Conservation (phyloP, 2,113 vertebrate genomes). For the Bettongia penicillata region DNA sequence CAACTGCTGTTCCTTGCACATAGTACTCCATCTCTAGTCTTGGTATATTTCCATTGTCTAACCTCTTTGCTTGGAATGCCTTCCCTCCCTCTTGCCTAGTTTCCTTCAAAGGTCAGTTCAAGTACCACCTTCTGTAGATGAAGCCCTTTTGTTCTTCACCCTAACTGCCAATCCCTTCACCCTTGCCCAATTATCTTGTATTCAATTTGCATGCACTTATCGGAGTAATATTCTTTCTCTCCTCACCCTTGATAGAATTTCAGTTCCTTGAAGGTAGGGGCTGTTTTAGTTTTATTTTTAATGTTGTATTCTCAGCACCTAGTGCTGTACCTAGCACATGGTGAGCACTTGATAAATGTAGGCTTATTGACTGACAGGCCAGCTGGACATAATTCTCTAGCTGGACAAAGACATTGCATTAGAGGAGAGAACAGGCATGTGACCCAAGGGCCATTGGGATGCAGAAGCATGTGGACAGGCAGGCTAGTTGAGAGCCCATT, state of each 20-base stretch:
- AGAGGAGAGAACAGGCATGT: not conserved
- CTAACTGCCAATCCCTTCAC: not conserved
- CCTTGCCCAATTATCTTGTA: not conserved
- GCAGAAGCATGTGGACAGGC: too few species aligned
- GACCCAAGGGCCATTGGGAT: too few species aligned
- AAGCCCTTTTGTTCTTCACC: not conserved
- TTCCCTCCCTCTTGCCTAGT: not conserved
- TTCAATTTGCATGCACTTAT: not conserved
- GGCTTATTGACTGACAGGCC: conserved; percentile 11
- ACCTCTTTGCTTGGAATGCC: not conserved
- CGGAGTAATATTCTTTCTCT: not conserved
- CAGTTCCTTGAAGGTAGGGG: not conserved
- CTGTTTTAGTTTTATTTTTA: not conserved
- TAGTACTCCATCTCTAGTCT: not conserved
- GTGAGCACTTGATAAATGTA: conserved; percentile 16
- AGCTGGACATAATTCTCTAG: not conserved
- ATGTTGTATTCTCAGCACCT: not conserved
- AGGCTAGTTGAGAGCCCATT: not conserved
- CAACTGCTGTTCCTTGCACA: not conserved
- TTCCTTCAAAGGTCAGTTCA: not conserved
- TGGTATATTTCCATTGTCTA: not conserved
- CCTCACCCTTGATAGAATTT: not conserved
- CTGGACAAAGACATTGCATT: not conserved
- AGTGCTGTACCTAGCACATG: not conserved
- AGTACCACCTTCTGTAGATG: not conserved